Percentiles rank a stretch among this genome's conserved stretches.
Evolutionary conservation across 2,797 vertebrate species (phyloP).

Genomic region (Eidolon dupreanum): DNA sequence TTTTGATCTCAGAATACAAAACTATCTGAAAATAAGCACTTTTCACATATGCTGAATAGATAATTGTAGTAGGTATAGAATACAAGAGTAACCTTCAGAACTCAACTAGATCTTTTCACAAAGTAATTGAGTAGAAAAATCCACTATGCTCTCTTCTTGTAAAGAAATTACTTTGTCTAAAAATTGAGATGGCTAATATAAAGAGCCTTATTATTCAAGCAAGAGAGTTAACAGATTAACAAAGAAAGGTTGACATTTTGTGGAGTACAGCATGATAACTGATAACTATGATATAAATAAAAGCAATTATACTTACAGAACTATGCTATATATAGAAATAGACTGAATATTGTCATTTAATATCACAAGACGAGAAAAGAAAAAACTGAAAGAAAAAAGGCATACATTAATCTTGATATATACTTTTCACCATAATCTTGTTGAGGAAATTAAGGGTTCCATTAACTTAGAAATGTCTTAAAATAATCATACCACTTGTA

Average conservation of each 20-base stretch:
- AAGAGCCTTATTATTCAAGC: slow-evolving; percentile 16
- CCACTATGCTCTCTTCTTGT: neutral
- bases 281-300: slow-evolving; percentile 34
- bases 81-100: slow-evolving; percentile 21
- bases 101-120: neutral
- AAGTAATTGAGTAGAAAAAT: neutral
- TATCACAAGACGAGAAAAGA: neutral
- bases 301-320: neutral
- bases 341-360: neutral
- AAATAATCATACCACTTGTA: neutral
- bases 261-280: neutral
- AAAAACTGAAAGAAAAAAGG: neutral
- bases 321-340: neutral
- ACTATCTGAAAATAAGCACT: slow-evolving; percentile 41
- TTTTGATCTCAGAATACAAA: slow-evolving; percentile 45
- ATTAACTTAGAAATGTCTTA: slow-evolving; percentile 30
- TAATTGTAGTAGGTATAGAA: neutral
- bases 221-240: neutral
- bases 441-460: neutral
- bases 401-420: neutral
- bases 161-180: slow-evolving; percentile 32
- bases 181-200: neutral
- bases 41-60: slow-evolving; percentile 27
- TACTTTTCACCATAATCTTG: neutral
- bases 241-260: slow-evolving; percentile 2